Base-by-base conservation (phyloP, 2,113 vertebrate species). In the Furnarius figulus region DNA sequence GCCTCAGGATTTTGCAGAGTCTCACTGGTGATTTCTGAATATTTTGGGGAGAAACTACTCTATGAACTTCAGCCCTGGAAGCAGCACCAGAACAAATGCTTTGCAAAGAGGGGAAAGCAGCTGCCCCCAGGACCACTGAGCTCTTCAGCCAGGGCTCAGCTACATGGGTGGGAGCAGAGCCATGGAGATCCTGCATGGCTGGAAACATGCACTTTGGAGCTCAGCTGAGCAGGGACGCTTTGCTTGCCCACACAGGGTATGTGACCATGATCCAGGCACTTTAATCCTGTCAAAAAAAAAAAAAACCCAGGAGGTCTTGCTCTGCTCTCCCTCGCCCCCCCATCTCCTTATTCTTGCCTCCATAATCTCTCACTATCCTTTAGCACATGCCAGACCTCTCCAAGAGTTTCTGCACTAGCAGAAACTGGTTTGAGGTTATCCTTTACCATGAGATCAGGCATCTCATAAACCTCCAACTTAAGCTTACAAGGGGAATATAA, bases 121-220 rank as follows among this genome's bases (percentile, higher is more conserved):
- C 40, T 12, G 23, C 23, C 31, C 49, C 67, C 35, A 12, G 30
- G 5, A 27, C 30, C 7, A 1, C 46, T 8, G 8, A 0, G 1
- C 27, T n/a, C 44, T 19, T 17, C 56, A 28, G 56, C 27, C 46
- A 19, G 44, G 3, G 35, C 71, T 70, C 23, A 15, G 2, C 8
- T 10, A 31, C 20, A 20, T 0, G 0, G 1, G 1, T 3, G 16
- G 22, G 61, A 39, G 22, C n/a, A 16, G 37, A 33, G 44, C 24
- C 56, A 40, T 0, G 2, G 55, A 67, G 22, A 28, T 56, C 46
- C 52, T 2, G 1, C 7, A 1, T 2, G 21, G n/a, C 71, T 70
- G 44, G 39, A 62, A 37, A 28, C n/a, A 6, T 0, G 12, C 35
- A n/a, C 52, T 46, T 44, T 4, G 33, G 50, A 13, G 71, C 42